Base-by-base conservation (phyloP, 1,140 invertebrate genomes). In the Achroia grisella region DNA sequence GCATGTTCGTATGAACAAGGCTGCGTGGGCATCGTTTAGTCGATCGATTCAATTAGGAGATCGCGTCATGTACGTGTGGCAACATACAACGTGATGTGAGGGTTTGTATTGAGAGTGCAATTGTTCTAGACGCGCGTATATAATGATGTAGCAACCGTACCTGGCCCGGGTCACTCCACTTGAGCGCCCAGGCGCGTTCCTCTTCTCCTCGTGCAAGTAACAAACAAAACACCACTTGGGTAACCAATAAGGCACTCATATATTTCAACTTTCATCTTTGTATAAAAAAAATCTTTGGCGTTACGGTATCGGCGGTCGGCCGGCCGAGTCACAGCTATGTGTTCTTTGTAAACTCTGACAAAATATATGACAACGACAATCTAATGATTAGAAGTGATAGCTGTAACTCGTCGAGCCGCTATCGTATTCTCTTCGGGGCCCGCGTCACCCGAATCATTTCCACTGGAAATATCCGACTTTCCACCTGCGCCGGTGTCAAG, bases 91-190 rank as follows among this genome's bases (percentile, higher is more conserved):
- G n/a, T n/a, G n/a, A n/a, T n/a, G n/a, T n/a, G n/a, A n/a, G n/a
- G n/a, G n/a, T n/a, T n/a, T n/a, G 33, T 48, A 36, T 13, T 43
- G 39, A 12, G 32, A 29, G 52, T 55, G 59, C 50, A 60, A 56
- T 67, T 71, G 71, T 76, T 45, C 65, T 73, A 44, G 74, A 58
- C 70, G 66, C 56, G 70, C 64, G 63, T 71, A 44, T 59, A 55
- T 57, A 58, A 57, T 56, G 66, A 58, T 69, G 2, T 76, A 79
- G 72, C 71, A 71, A 88, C 87, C 81, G 87, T 89, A 89, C 88
- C 88, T 89, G 86, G 87, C 86, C 88, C 87, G 82, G 82, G 85
- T 87, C 88, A 74, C 87, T 89, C 87, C 45, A 86, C 86, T 89
- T 88, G 88, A 89, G 85, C 75, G 87, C 87, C 80, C 81, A 83